These are phyloP conservation scores for Coptodon rendalli DNA, from an alignment of 2,113 vertebrate species.

Conservation along the genomic window DNA sequence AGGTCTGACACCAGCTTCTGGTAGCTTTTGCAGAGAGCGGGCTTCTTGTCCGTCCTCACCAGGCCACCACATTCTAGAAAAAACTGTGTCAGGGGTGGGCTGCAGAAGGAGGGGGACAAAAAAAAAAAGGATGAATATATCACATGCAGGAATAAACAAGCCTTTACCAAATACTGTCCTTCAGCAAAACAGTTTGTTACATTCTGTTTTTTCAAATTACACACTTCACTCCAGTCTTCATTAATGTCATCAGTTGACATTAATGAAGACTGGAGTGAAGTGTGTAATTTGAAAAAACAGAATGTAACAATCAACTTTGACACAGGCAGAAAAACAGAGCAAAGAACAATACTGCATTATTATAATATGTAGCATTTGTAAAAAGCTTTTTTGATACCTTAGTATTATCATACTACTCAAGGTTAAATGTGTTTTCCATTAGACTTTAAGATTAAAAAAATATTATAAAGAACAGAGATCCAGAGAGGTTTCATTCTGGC, in stretches of 20 bases:
- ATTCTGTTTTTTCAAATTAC: too few relatives aligned
- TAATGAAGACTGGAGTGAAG: neutral
- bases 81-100: conserved; percentile 92
- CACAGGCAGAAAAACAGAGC: neutral
- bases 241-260: neutral
- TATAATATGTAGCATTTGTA: neutral
- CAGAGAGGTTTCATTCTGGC: neutral
- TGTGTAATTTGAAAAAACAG: neutral
- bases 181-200: neutral
- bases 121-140: neutral
- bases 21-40: conserved; percentile 96
- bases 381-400: neutral
- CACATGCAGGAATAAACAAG: neutral
- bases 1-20: conserved; percentile 95
- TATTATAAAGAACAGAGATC: neutral
- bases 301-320: neutral
- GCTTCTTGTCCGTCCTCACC: conserved; percentile 95
- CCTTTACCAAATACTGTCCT: neutral
- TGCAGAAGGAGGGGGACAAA: conserved; percentile 28
- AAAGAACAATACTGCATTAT: neutral
- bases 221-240: too few relatives aligned
- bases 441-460: neutral
- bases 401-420: neutral
- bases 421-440: neutral
- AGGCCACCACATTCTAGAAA: conserved; percentile 93